These are phyloP conservation scores for Brenthis hecate DNA, from an alignment of 2,888 invertebrate genomes.

Conservation along the genomic window DNA sequence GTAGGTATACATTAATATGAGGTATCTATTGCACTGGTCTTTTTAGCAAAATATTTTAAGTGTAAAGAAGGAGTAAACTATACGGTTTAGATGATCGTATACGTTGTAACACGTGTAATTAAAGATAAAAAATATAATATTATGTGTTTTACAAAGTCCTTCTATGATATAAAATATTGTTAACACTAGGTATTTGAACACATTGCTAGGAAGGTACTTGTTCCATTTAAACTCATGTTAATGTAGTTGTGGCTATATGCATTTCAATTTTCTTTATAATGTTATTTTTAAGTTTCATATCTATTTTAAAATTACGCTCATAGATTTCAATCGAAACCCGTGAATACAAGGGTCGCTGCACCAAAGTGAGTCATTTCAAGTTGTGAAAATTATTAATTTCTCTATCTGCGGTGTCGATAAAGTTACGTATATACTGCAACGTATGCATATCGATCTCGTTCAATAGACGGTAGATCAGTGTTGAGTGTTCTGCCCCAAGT, in stretches of 20 bases:
- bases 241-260: constrained; percentile 5
- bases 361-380: constrained; percentile 13
- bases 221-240: constrained; percentile 26
- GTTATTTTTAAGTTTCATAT: not conserved
- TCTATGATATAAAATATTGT: constrained; percentile 15
- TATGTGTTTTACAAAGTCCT: constrained; percentile 4
- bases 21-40: not conserved
- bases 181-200: constrained; percentile 41
- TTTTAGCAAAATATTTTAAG: not conserved
- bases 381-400: constrained; percentile 23
- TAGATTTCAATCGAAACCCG: constrained; percentile 13
- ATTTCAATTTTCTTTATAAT: constrained; percentile 2
- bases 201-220: constrained; percentile 44
- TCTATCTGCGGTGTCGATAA: constrained; percentile 19
- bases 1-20: not conserved
- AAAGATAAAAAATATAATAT: constrained; percentile 17
- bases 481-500: constrained; percentile 77
- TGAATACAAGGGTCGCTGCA: constrained; percentile 24
- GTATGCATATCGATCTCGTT: constrained; percentile 67
- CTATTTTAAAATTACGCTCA: constrained; percentile 8
- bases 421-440: constrained; percentile 48
- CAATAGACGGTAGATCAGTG: constrained; percentile 65
- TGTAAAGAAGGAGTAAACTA: not conserved
- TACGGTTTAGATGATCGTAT: not conserved
- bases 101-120: constrained; percentile 1